A percentile compares a stretch with the other conserved stretches of the same genome.
These are phyloP conservation scores for Poecile montanus DNA, from an alignment of 2,797 vertebrate species.

Conservation along the genomic window DNA sequence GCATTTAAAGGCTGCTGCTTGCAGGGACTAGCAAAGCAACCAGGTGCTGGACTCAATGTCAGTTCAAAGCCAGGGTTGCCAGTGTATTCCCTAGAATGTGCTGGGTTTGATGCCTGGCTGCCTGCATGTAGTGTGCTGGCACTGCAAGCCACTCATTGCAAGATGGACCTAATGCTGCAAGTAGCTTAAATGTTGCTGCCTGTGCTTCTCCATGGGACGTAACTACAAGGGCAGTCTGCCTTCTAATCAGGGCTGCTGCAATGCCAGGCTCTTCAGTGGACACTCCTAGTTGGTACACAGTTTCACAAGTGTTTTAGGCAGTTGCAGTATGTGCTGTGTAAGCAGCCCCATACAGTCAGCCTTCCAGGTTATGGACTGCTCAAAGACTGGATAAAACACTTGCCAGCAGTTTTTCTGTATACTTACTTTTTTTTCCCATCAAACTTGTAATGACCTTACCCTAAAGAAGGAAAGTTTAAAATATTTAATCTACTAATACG, in stretches of 20 bases:
- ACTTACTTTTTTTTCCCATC: background rate
- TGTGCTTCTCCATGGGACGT: background rate
- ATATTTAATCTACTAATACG: background rate
- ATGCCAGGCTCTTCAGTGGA: background rate
- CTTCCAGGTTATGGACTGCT: background rate
- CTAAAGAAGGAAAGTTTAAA: background rate
- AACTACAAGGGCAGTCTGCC: background rate
- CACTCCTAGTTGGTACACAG: background rate
- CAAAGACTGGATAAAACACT: background rate
- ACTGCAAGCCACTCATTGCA: background rate
- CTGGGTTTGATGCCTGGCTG: background rate
- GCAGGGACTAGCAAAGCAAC: background rate
- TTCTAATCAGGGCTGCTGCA: background rate
- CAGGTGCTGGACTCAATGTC: background rate
- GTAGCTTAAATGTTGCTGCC: background rate
- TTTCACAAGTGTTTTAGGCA: background rate
- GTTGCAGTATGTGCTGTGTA: background rate
- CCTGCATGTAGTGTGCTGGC: background rate
- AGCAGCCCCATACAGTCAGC: background rate
- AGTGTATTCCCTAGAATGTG: accelerated
- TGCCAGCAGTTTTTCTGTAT: background rate
- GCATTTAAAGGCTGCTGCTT: background rate
- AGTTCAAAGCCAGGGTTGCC: background rate
- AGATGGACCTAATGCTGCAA: background rate
- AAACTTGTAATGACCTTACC: background rate